Conservation (phyloP, 1,140 invertebrate species). For the Paramacrobiotus metropolitanus region DNA sequence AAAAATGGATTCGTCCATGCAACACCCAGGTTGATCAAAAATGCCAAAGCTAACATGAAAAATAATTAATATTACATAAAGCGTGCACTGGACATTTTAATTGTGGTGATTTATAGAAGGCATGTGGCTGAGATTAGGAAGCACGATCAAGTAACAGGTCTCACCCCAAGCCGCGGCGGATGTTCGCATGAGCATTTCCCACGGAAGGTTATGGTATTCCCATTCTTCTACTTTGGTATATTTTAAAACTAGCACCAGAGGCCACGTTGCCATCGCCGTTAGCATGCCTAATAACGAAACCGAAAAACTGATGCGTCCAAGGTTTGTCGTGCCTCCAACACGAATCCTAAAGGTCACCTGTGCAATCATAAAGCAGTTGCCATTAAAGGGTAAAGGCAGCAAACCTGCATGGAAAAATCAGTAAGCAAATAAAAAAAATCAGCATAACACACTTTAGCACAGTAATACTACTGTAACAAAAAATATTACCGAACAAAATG, state of each 20-base stretch:
- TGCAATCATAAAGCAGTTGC: no score
- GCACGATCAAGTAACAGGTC: no score
- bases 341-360: background rate
- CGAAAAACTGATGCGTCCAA: background rate
- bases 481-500: no score
- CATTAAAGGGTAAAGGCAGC: background rate
- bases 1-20: constrained; percentile 1
- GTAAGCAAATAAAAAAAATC: no score
- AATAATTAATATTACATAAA: no score
- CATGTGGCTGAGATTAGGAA: no score
- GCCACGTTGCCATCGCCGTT: background rate
- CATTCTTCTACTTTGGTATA: background rate
- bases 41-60: background rate
- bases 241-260: background rate
- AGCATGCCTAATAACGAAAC: background rate
- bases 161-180: background rate
- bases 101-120: no score
- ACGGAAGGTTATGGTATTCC: background rate
- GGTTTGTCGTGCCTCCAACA: background rate
- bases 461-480: no score
- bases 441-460: no score
- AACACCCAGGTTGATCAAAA: background rate
- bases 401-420: no score
- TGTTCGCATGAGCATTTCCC: background rate
- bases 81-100: no score